Base-by-base conservation (phyloP, 2,113 vertebrate genomes). In the Siniperca chuatsi region DNA sequence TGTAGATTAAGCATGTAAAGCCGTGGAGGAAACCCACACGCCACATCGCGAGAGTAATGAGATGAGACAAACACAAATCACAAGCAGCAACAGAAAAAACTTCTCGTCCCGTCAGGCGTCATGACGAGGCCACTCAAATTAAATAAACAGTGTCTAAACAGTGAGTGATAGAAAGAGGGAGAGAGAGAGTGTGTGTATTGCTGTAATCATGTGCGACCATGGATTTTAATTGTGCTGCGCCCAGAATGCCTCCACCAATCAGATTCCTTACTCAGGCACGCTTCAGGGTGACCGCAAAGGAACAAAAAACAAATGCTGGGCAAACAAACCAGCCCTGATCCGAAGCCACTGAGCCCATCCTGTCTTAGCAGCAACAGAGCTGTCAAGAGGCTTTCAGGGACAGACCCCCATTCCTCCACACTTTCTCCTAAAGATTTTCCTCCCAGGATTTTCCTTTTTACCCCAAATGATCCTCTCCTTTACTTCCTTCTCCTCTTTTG, bases 261-360 rank as follows among this genome's bases (percentile, higher is more conserved):
- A 87, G 72, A 85, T 20, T 76, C 78, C 86, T 92, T 67, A 75
- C 81, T 86, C 79, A 74, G 86, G 78, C 90, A 92, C 60, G 81
- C 90, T 94, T 91, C 86, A 85, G 87, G 90, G 71, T 82, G 90
- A 93, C 93, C 87, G 57, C 88, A 82, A 69, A 79, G 73, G 73
- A 89, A 88, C 81, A 82, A 77, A 89, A 86, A 81, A 78, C 65
- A 85, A 92, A 87, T 72, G 72, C 85, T 85, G 73, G 58, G 71
- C 80, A 76, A 93, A 88, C 50, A 79, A 85, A 88, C 80, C 88
- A 72, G 78, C 73, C 48, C 78, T 73, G 81, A 75, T 79, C 77
- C 60, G 44, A 87, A 89, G 80, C 85, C 87, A 65, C 80, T 33
- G 60, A 89, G 67, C 52, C 71, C 50, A 18, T 73, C 65, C 60